These are phyloP conservation scores for Rhinoderma darwinii DNA, from an alignment of 2,113 vertebrate genomes.

Conservation along the genomic window DNA sequence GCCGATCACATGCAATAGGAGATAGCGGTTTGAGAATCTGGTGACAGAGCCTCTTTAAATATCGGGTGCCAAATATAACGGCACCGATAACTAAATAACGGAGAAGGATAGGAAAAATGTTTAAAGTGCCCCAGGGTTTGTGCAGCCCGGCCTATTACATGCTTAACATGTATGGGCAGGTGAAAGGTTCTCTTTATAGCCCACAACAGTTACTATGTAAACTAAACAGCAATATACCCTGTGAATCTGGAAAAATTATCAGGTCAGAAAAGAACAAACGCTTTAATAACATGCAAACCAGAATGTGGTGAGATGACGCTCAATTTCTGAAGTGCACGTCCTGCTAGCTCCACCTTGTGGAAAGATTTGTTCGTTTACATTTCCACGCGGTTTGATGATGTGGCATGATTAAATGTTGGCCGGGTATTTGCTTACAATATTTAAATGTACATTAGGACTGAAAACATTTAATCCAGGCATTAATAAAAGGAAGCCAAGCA, in stretches of 20 bases:
- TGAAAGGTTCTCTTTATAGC: too few species aligned
- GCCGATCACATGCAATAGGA: too few species aligned
- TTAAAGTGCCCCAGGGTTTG: too few species aligned
- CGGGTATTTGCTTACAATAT: background rate
- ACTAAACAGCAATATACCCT: background rate
- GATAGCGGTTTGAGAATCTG: too few species aligned
- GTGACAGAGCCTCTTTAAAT: too few species aligned
- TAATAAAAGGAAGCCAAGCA: background rate
- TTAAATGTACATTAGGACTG: background rate
- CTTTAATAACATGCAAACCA: background rate
- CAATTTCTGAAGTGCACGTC: background rate
- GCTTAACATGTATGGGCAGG: too few species aligned
- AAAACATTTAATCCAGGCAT: background rate
- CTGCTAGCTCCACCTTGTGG: conserved; percentile 42
- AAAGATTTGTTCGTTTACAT: conserved; percentile 4
- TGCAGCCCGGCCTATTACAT: too few species aligned
- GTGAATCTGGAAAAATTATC: background rate
- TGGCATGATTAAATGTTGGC: conserved; percentile 44
- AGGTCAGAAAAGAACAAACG: background rate
- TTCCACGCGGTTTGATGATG: conserved; percentile 44
- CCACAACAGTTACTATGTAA: too few species aligned
- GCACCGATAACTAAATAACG: too few species aligned
- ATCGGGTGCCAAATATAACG: too few species aligned
- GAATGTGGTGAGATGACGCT: background rate
- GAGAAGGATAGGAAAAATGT: too few species aligned